A percentile compares a stretch with the other conserved stretches of the same genome.
Conservation (phyloP, 2,113 vertebrate species). For the Prietella phreatophila region DNA sequence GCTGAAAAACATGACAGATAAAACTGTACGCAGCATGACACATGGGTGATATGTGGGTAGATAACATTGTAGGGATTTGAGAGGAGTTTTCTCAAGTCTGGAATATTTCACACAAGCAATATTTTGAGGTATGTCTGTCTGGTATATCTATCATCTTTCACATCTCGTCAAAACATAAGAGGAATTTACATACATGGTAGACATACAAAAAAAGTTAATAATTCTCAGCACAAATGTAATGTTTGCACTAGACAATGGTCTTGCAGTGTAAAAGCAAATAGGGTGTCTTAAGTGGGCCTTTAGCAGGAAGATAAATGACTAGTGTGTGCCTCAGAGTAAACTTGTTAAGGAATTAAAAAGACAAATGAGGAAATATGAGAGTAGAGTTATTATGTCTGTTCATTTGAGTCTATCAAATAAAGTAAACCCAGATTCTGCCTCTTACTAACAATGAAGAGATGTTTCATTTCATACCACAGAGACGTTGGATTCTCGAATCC, state of each 20-base stretch:
- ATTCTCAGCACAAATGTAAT: not conserved
- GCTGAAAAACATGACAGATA: not conserved
- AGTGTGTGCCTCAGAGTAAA: constrained; percentile 21
- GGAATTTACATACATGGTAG: not conserved
- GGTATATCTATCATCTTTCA: not conserved
- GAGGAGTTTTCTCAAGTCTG: not conserved
- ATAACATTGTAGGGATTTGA: not conserved
- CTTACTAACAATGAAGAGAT: constrained; percentile 44
- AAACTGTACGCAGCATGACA: not conserved
- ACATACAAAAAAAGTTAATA: not conserved
- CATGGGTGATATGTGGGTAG: not conserved
- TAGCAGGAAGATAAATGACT: constrained; percentile 20
- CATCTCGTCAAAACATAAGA: not conserved
- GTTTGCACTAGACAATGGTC: not conserved
- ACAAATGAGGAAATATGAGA: constrained; percentile 18
- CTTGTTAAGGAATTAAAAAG: constrained; percentile 24
- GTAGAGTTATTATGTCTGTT: constrained; percentile 16
- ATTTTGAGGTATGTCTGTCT: not conserved
- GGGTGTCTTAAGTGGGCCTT: constrained; percentile 21
- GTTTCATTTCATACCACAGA: not conserved
- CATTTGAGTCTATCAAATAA: not conserved
- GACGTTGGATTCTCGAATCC: not conserved
- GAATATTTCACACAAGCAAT: not conserved
- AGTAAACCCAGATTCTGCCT: constrained; percentile 27
- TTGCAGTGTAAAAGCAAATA: not conserved